Evolutionary conservation across 2,797 vertebrate species (phyloP), one percentile per base, ranked within the genome.

Genomic region (Glossophaga mutica): DNA sequence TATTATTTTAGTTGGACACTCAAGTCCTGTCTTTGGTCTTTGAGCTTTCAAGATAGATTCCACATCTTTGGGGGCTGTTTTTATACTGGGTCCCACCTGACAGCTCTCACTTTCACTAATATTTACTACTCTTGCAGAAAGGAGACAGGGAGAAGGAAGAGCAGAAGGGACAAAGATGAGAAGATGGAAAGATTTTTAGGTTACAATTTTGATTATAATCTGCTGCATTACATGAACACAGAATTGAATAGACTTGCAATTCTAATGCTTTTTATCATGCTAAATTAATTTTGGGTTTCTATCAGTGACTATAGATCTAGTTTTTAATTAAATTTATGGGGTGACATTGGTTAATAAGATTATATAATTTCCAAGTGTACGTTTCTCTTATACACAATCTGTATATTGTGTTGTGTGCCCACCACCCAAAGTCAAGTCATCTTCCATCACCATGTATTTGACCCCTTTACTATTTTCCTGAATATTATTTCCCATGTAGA

Each of bases 281-380:
- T 89, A 93, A 83, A 68, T 91, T 92, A 48, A 76, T 55, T 96
- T 92, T 79, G 84, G 37, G n/a, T 50, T 87, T 91, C 37, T 83
- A 65, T 34, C 50, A 65, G 70, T 78, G 62, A 96, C 44, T 78
- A 65, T 6, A 89, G 34, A 82, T 67, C 16, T 68, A 68, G n/a
- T 68, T 34, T 37, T 68, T 68, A 68, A 77, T n/a, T 50, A 24
- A 34, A 52, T 52, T 52, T 78, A 78, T 37, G 48, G n/a, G 48
- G 22, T 37, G 21, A 78, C 48, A 37, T 26, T 42, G 22, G 76
- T 78, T 52, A 37, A 24, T 77, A 77, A 78, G 76, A 78, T 78
- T 52, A 78, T 52, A 16, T 78, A 52, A n/a, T 22, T 78, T 52
- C 50, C 48, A 78, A 52, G 48, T 37, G 3, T 52, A 52, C 76